Evolutionary conservation across 1,140 invertebrate species (phyloP), one percentile per base, ranked within the genome.

Genomic region (Arion vulgaris): DNA sequence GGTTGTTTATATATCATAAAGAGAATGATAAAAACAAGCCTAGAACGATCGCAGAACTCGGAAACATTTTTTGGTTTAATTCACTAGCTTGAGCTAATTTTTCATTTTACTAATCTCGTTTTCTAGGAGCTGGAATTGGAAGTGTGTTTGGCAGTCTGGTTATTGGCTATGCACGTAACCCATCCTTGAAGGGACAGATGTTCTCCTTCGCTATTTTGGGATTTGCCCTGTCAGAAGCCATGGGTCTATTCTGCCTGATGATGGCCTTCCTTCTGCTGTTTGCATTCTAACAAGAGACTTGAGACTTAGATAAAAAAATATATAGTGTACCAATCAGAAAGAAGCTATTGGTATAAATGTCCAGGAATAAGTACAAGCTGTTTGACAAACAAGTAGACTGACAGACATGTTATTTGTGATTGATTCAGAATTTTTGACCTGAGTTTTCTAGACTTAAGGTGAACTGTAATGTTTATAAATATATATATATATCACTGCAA

Each of bases 191-290:
- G 94, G 96, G 96, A 89, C 98, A 99, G 93, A 94, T 99, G 77
- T 99, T 99, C 95, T 99, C 98, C 87, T 99, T 99, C 92, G 98
- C 98, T 94, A 99, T 99, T 93, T 94, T 99, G 93, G 98, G 98
- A 92, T 99, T 99, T 93, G 98, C 98, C 94, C 94, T 99, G 93
- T 99, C 98, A 93, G 98, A 99, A 94, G 98, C 98, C 93, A 99
- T 99, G 98, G 98, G 98, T 95, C 97, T 99, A 84, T 99, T 99
- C 95, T 99, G 98, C 96, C 96, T 99, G 94, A 99, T 99, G 97
- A 99, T 99, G 98, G 98, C 98, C 93, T 99, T 99, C 95, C 94
- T 99, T 93, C 95, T 99, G 92, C 94, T 99, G 90, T 99, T 99
- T 94, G 98, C 98, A 94, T 99, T 99, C 95, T 99, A 99, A 91